Evolutionary conservation across 2,113 vertebrate genomes (phyloP).

Genomic region (Pandion haliaetus): DNA sequence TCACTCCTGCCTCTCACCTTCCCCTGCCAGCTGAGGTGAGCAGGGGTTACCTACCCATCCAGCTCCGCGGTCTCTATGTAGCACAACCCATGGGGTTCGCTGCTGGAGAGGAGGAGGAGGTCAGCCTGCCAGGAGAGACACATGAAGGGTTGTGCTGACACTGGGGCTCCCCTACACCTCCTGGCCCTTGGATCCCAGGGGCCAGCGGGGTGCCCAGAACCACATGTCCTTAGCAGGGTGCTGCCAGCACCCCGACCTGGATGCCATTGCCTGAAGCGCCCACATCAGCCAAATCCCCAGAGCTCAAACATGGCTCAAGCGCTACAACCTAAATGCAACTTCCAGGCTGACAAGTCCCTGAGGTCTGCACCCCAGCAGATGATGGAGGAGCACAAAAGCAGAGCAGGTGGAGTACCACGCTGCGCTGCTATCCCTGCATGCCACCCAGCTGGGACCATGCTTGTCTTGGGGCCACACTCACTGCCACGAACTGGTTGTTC

Average conservation of each 20-base stretch:
- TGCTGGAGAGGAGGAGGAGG: slow-evolving; percentile 93
- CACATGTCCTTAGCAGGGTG: fast-evolving
- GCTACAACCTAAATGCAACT: background rate
- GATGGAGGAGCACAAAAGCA: background rate
- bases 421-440: no score
- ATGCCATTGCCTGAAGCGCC: fast-evolving
- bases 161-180: background rate
- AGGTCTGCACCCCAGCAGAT: background rate
- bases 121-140: slow-evolving; percentile 81
- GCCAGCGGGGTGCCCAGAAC: no score
- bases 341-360: background rate
- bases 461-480: background rate
- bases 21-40: fast-evolving
- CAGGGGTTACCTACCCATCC: slow-evolving; percentile 81
- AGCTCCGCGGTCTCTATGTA: slow-evolving; percentile 96
- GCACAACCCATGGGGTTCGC: slow-evolving; percentile 92
- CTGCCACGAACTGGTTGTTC: slow-evolving; percentile 96
- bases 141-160: background rate
- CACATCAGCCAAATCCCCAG: background rate
- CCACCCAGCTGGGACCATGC: background rate
- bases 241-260: background rate
- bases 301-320: background rate
- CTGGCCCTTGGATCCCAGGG: background rate
- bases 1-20: background rate
- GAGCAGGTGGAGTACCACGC: fast-evolving